Percentiles rank a stretch among this genome's conserved stretches.
These are phyloP conservation scores for Linyphia triangularis DNA, from an alignment of 2,888 invertebrate genomes.

Conservation along the genomic window DNA sequence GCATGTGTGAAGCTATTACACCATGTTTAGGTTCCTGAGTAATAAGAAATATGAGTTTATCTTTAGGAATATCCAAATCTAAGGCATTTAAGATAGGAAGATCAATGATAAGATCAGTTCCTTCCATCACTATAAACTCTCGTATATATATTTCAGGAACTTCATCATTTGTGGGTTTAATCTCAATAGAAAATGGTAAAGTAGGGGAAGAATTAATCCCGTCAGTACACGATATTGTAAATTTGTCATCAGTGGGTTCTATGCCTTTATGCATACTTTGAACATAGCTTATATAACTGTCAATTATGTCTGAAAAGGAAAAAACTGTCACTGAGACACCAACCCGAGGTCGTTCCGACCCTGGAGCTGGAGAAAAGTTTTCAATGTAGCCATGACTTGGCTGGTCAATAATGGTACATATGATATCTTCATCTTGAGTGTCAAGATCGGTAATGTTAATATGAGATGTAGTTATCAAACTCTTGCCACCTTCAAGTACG, in stretches of 20 bases:
- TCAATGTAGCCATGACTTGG: slow-evolving; percentile 79
- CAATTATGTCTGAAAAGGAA: slow-evolving; percentile 78
- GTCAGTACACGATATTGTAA: slow-evolving; percentile 79
- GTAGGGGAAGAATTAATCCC: slow-evolving; percentile 79
- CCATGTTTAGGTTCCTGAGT: slow-evolving; percentile 78
- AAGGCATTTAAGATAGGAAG: slow-evolving; percentile 79
- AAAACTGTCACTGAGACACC: slow-evolving; percentile 79
- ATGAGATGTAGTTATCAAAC: slow-evolving; percentile 78
- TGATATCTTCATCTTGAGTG: slow-evolving; percentile 78
- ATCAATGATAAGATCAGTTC: slow-evolving; percentile 79
- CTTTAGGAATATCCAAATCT: slow-evolving; percentile 79
- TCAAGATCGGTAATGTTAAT: slow-evolving; percentile 79
- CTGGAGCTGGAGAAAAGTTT: slow-evolving; percentile 79
- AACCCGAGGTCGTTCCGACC: slow-evolving; percentile 78
- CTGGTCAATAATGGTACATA: slow-evolving; percentile 79
- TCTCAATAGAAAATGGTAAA: slow-evolving; percentile 78
- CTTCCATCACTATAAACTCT: slow-evolving; percentile 80
- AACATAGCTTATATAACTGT: slow-evolving; percentile 79
- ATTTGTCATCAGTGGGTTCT: slow-evolving; percentile 79
- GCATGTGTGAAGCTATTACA: slow-evolving; percentile 78
- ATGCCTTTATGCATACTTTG: slow-evolving; percentile 80
- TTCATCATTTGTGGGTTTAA: slow-evolving; percentile 80
- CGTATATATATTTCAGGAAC: slow-evolving; percentile 79
- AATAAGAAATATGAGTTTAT: slow-evolving; percentile 78
- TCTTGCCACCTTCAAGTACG: slow-evolving; percentile 79